Evolutionary conservation across 1,140 invertebrate species (phyloP).

Genomic region (Achroia grisella): DNA sequence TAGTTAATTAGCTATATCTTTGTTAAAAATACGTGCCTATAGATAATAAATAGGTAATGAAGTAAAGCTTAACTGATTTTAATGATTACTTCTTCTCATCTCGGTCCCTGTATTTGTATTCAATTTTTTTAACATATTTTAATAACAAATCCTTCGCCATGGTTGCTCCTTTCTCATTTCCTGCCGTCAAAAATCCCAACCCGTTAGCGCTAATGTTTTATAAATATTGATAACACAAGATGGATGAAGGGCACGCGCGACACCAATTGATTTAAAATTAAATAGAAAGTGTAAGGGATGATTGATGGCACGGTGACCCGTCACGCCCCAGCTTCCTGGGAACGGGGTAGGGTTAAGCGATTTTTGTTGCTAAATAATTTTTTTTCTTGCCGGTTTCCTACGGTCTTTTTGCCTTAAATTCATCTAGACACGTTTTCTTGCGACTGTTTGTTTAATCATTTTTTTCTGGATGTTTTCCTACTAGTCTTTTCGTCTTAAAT

Average conservation of each 20-base stretch:
- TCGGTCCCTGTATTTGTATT: too few species aligned
- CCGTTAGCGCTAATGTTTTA: conserved; percentile 30
- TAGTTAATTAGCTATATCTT: too few species aligned
- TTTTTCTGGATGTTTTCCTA: too few species aligned
- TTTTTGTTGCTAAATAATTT: conserved; percentile 21
- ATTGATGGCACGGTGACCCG: conserved; percentile 46
- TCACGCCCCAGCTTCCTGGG: conserved; percentile 50
- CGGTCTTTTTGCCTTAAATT: not conserved
- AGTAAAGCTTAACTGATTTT: too few species aligned
- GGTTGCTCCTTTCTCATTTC: conserved; percentile 16
- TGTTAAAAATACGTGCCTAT: too few species aligned
- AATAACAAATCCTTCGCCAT: too few species aligned
- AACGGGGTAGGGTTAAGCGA: conserved; percentile 44
- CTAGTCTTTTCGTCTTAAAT: too few species aligned
- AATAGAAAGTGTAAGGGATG: conserved; percentile 44
- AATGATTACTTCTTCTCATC: too few species aligned
- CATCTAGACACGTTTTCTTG: too few species aligned
- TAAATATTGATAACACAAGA: conserved; percentile 66
- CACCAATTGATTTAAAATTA: conserved; percentile 67
- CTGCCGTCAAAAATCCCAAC: conserved; percentile 14
- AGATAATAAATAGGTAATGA: too few species aligned
- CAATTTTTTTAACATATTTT: too few species aligned
- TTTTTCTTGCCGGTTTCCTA: not conserved
- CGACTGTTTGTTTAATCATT: too few species aligned
- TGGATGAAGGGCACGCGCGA: conserved; percentile 56